Conservation (phyloP, 92 coral and sea anemone genomes). For the Umimayanthus chanpuru region DNA sequence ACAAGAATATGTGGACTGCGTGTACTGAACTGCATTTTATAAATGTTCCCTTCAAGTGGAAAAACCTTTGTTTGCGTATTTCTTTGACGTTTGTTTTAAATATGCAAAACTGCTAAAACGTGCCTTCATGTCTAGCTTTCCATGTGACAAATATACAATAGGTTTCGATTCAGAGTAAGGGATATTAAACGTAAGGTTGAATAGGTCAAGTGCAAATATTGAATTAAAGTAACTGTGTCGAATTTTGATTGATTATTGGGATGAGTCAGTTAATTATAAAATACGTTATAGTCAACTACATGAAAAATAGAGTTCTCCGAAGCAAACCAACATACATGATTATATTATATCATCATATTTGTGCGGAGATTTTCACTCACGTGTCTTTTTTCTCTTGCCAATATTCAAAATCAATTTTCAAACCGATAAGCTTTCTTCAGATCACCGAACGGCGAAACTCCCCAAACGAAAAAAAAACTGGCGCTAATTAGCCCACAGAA, state of each 20-base stretch:
- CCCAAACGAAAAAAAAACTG: not conserved
- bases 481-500: not conserved
- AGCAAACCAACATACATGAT: too few species aligned
- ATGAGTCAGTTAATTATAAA: not conserved
- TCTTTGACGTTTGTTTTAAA: too few species aligned
- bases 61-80: too few species aligned
- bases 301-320: too few species aligned
- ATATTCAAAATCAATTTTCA: not conserved
- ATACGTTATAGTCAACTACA: too few species aligned
- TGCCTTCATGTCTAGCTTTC: not conserved
- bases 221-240: not conserved
- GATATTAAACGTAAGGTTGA: not conserved
- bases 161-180: not conserved
- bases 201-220: not conserved
- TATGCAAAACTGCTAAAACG: not conserved
- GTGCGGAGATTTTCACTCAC: too few species aligned
- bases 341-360: too few species aligned
- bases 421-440: not conserved
- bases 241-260: not conserved
- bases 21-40: too few species aligned
- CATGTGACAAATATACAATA: not conserved
- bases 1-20: too few species aligned
- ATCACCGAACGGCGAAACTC: not conserved
- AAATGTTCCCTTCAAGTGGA: too few species aligned
- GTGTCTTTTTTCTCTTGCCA: too few species aligned